Base-by-base conservation (phyloP, 2,113 vertebrate genomes). In the Pomatorhinus ruficollis region DNA sequence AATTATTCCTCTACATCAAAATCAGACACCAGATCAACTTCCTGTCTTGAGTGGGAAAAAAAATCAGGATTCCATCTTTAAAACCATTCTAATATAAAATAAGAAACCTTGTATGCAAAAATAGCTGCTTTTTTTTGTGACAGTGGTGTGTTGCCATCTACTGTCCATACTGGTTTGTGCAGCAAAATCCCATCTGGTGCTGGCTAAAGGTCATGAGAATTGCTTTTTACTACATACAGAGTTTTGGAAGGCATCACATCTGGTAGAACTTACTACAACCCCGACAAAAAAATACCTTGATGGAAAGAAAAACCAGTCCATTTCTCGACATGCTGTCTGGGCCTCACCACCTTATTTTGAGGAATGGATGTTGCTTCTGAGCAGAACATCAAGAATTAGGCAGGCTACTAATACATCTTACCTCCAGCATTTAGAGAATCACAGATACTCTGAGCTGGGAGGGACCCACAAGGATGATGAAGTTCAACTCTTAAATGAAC, bases 131-230 rank as follows among this genome's bases (percentile, higher is more conserved):
- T 12, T 68, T 35, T 74, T 77, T 88, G 54, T 39, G 52, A 64
- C 56, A 64, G 93, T 35, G n/a, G 19, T 60, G 39, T 64, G 90
- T 59, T 94, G 96, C 96, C 96, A 96, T 82, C 96, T 97, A 82
- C 88, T 79, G 96, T 52, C 80, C 76, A 8, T 14, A 57, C 5
- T 19, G 31, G 25, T 78, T 52, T 65, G 69, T 92, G 96, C 92
- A 78, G 4, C 53, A 65, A 39, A 69, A 28, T 72, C 37, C 31
- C 31, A 17, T 3, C 72, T 42, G 35, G 14, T 53, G 50, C 40
- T 84, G 47, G 37, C 42, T 57, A 20, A 68, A 44, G 52, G 64
- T 44, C 5, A 0, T 11, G 28, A 56, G 8, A 45, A 30, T 18
- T 54, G 47, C 22, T 39, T 64, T 70, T 77, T 59, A 10, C 52